Evolutionary conservation across 2,113 vertebrate genomes (phyloP).

Genomic region (Tetraodon nigroviridis): DNA sequence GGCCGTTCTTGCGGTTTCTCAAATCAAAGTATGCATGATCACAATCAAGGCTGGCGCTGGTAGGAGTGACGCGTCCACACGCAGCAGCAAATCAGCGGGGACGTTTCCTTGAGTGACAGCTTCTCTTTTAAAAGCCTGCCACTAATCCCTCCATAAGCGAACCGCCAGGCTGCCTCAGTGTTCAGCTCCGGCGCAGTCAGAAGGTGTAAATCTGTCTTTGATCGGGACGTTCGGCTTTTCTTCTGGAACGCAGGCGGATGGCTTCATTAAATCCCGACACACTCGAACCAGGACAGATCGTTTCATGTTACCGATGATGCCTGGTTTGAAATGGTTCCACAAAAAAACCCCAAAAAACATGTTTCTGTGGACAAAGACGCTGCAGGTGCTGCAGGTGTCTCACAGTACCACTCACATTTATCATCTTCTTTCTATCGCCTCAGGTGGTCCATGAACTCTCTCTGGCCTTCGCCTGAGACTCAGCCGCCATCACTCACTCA

Average conservation of each 20-base stretch:
- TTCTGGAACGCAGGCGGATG: conserved; percentile 21
- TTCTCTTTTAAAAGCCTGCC: conserved; percentile 6
- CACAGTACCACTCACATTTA: too few species aligned
- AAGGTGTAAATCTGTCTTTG: conserved; percentile 27
- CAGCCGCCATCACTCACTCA: too few species aligned
- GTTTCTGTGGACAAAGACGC: too few species aligned
- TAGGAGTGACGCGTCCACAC: too few species aligned
- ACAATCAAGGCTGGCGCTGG: too few species aligned
- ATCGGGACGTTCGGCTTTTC: conserved; percentile 27
- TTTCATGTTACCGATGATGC: conserved; percentile 40
- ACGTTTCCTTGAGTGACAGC: neutral
- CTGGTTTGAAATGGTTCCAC: neutral
- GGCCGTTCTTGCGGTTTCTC: too few species aligned
- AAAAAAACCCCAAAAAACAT: too few species aligned
- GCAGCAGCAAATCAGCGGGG: neutral
- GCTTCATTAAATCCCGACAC: conserved; percentile 10
- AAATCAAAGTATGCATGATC: too few species aligned
- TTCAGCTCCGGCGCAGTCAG: conserved; percentile 39
- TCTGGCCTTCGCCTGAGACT: too few species aligned
- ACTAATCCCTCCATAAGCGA: conserved; percentile 7
- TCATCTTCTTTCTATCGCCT: too few species aligned
- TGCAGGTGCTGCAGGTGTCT: too few species aligned
- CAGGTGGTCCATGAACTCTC: too few species aligned
- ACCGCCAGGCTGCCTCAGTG: conserved; percentile 1
- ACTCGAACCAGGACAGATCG: neutral